Evolutionary conservation across 2,888 invertebrate genomes (phyloP), one percentile per base, ranked within the genome.

Genomic region (Drosophila villosipedis): DNA sequence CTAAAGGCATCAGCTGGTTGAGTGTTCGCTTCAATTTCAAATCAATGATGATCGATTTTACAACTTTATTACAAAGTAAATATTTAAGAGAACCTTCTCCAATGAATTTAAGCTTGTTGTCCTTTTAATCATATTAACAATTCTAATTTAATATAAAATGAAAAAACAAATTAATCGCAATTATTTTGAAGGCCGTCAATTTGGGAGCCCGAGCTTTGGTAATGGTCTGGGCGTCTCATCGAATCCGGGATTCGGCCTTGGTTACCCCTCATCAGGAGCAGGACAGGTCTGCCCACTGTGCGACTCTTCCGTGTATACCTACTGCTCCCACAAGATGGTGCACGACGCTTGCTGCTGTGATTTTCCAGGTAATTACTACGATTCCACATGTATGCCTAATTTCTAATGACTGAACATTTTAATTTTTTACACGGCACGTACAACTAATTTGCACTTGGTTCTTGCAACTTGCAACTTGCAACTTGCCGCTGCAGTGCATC

Each of bases 271-370:
- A 19, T 31, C 31, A 25, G 74, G 63, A 7, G 47, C 37, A 9
- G 43, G 54, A 1, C 64, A 49, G 22, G 89, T 94, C n/a, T 97
- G 97, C 83, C 97, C 97, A 0, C 91, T 96, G 35, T 97, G 97
- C 85, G 97, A 97, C 91, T 95, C 96, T 0, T 96, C 96, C 0
- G 96, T 97, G 6, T 96, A 95, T 92, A 95, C 95, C 82, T 97
- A 97, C 92, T 97, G 97, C 91, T 95, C 95, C 0, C 95, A 96
- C 70, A 97, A 96, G 93, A 94, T 96, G 68, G 94, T 95, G 6
- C 96, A 97, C 85, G 97, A 97, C 89, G 95, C 96, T 0, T 97
- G 97, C 91, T 97, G 97, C 91, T 97, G 97, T 83, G 94, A 95
- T 78, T 89, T 87, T 79, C 75, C 89, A 83, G 90, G 92, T 92